These are phyloP conservation scores for Periphyllus acericola DNA, from an alignment of 2,888 invertebrate species.

Conservation along the genomic window DNA sequence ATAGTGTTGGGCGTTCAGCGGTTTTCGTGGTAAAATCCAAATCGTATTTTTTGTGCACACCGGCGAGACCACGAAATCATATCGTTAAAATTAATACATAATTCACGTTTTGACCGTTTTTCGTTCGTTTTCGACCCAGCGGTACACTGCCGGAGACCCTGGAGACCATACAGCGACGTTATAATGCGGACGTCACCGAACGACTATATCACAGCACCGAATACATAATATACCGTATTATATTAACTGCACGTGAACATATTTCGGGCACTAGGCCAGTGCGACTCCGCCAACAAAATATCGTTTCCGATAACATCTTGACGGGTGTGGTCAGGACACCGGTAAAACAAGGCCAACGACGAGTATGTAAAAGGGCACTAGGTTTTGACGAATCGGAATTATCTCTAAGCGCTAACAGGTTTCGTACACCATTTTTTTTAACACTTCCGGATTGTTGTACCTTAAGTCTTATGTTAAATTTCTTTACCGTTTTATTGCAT, in stretches of 20 bases:
- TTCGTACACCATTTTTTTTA: background rate
- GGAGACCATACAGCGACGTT: no score
- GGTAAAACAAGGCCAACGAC: constrained; percentile 18
- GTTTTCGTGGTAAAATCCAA: no score
- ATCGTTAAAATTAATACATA: no score
- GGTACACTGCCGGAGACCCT: no score
- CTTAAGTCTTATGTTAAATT: no score
- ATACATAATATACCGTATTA: background rate
- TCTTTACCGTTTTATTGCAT: no score
- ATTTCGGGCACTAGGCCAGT: constrained; percentile 39
- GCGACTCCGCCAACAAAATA: background rate
- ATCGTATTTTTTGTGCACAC: no score
- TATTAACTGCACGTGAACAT: background rate
- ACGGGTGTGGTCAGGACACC: background rate
- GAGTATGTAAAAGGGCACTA: background rate
- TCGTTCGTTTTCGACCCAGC: no score
- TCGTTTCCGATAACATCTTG: background rate
- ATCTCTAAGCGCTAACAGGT: background rate
- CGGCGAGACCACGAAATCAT: no score
- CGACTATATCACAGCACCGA: background rate
- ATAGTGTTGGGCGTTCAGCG: no score
- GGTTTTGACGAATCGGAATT: background rate
- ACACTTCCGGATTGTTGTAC: no score
- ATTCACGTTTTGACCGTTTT: no score
- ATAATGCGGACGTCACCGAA: background rate